phyloP scores from a whole-genome alignment of 2,797 vertebrate genomes.

The Florisuga fusca region DNA sequence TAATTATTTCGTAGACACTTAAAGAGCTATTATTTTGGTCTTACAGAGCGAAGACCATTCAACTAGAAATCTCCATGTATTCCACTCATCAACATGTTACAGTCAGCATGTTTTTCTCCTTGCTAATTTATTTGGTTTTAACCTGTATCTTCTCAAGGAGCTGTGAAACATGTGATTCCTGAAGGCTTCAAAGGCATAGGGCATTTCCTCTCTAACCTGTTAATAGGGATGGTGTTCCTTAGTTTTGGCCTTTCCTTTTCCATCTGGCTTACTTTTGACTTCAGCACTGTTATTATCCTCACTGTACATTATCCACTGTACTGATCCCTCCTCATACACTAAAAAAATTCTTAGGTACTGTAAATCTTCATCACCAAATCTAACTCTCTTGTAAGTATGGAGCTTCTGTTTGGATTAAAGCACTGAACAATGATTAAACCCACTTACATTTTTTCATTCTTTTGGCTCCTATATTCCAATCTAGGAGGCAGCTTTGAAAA shows the following conservation, averaged over 20 bases:
- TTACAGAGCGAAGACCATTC: background rate
- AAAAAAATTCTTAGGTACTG: background rate
- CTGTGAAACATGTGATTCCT: background rate
- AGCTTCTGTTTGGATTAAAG: conserved; percentile 35
- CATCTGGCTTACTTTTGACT: background rate
- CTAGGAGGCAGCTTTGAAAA: background rate
- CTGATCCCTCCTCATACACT: background rate
- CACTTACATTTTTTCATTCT: background rate
- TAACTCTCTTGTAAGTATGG: background rate
- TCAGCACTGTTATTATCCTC: background rate
- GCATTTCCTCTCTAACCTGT: background rate
- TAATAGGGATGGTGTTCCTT: background rate
- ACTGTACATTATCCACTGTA: background rate
- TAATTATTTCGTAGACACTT: background rate
- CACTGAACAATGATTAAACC: background rate
- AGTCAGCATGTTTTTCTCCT: background rate
- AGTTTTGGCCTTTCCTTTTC: background rate
- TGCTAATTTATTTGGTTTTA: background rate
- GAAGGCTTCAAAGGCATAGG: background rate
- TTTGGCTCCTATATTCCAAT: background rate
- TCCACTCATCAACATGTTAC: background rate
- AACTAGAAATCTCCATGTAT: background rate
- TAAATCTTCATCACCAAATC: background rate
- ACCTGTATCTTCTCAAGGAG: background rate
- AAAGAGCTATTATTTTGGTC: background rate